A percentile compares a stretch with the other conserved stretches of the same genome.
Conservation (phyloP, 2,888 invertebrate species). For the Drosophila mayaguana region DNA sequence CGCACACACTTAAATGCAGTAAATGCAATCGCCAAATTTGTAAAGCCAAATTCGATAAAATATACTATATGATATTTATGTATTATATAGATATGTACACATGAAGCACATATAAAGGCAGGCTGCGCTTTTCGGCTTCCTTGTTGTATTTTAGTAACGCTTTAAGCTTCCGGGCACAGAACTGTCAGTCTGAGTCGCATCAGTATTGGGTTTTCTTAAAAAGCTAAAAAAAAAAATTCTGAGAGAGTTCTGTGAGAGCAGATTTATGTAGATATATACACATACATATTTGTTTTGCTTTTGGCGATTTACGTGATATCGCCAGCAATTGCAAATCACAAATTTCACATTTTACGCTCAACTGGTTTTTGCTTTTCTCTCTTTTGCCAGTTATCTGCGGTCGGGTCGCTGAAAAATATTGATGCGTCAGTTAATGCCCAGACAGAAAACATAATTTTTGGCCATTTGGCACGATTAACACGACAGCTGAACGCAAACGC, state of each 20-base stretch:
- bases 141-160: slow-evolving; percentile 64
- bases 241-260: slow-evolving; percentile 5
- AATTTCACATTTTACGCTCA: slow-evolving; percentile 30
- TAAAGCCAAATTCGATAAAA: slow-evolving; percentile 19
- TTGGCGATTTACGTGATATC: slow-evolving; percentile 64
- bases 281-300: slow-evolving; percentile 2
- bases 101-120: slow-evolving; percentile 24
- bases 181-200: background rate
- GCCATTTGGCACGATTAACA: slow-evolving; percentile 58
- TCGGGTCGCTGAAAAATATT: slow-evolving; percentile 23
- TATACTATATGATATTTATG: slow-evolving; percentile 4
- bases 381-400: slow-evolving; percentile 38
- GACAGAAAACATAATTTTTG: slow-evolving; percentile 45
- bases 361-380: slow-evolving; percentile 17
- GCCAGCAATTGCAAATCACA: slow-evolving; percentile 31
- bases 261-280: background rate
- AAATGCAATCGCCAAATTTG: slow-evolving; percentile 62
- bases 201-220: slow-evolving; percentile 11
- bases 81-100: background rate
- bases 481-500: slow-evolving; percentile 13
- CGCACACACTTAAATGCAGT: background rate
- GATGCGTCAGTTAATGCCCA: slow-evolving; percentile 62
- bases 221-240: slow-evolving; percentile 26
- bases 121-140: slow-evolving; percentile 58
- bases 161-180: slow-evolving; percentile 52